Percentiles rank a stretch among this genome's conserved stretches.
Evolutionary conservation across 1,140 invertebrate genomes (phyloP).

Genomic region (Camponotus vicinus): DNA sequence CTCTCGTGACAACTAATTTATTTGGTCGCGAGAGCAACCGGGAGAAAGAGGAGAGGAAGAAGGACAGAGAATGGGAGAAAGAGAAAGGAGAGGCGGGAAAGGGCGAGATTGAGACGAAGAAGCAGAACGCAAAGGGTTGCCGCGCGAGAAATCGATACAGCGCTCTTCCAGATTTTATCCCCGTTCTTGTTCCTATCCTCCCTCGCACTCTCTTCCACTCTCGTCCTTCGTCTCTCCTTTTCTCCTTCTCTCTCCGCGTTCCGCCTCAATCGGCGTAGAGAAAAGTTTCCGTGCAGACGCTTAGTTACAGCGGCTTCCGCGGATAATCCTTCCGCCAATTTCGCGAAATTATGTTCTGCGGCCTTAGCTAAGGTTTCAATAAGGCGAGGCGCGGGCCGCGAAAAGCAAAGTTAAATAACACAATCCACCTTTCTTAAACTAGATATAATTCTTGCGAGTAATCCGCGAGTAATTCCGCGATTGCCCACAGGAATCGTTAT

Average conservation of each 20-base stretch:
- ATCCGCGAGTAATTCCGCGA: conserved; percentile 44
- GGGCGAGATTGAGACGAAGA: conserved; percentile 44
- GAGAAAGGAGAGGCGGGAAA: neutral
- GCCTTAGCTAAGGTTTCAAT: conserved; percentile 62
- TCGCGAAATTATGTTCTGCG: conserved; percentile 63
- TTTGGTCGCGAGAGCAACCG: conserved; percentile 66
- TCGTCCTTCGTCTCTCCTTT: neutral
- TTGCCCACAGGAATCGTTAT: conserved; percentile 27
- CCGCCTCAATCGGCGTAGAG: conserved; percentile 27
- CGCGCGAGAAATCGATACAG: conserved; percentile 68
- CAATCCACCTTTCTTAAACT: conserved; percentile 45
- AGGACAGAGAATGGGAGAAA: neutral
- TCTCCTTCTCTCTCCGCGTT: neutral
- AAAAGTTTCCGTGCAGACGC: conserved; percentile 63
- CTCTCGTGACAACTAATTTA: conserved; percentile 78
- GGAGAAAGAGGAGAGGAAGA: conserved; percentile 1
- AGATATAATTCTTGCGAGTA: conserved; percentile 57
- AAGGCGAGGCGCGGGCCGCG: conserved; percentile 45
- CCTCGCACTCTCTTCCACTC: neutral
- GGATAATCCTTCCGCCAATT: conserved; percentile 66
- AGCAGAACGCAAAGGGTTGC: conserved; percentile 64
- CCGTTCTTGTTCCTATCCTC: conserved; percentile 33
- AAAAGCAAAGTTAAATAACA: conserved; percentile 58
- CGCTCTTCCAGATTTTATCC: conserved; percentile 71
- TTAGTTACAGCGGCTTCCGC: conserved; percentile 66